Evolutionary conservation across 2,113 vertebrate species (phyloP).

Genomic region (Sebastes schlegelii): DNA sequence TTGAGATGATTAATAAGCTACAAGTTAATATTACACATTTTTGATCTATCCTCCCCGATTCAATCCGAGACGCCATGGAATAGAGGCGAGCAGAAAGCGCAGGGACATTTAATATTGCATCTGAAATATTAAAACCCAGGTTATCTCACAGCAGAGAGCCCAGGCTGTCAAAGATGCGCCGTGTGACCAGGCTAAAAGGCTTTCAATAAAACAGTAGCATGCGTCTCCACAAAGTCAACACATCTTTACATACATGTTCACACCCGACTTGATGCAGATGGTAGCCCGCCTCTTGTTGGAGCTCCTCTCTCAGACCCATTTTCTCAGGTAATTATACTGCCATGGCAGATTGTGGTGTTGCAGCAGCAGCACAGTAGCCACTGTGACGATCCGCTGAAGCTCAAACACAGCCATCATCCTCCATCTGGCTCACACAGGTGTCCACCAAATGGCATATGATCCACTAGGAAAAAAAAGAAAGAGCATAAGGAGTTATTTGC

Average conservation of each 20-base stretch:
- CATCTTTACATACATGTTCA: neutral
- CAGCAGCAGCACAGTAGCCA: neutral
- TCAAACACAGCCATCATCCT: conserved; percentile 39
- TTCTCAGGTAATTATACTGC: neutral
- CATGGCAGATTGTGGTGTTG: neutral
- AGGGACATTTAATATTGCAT: conserved; percentile 81
- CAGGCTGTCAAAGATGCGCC: conserved; percentile 83
- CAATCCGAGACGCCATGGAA: conserved; percentile 76
- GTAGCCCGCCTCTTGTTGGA: neutral
- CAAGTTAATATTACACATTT: neutral
- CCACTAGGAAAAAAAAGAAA: neutral
- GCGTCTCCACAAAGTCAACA: neutral
- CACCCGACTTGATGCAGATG: neutral
- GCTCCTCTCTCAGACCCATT: neutral
- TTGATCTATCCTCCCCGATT: conserved; percentile 73
- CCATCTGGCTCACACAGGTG: conserved; percentile 15
- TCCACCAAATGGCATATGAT: neutral
- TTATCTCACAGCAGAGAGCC: conserved; percentile 68
- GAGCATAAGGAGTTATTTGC: neutral
- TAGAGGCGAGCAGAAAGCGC: conserved; percentile 80
- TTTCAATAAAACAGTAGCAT: neutral
- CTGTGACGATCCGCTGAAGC: neutral
- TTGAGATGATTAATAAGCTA: neutral
- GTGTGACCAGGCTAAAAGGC: neutral
- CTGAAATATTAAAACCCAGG: conserved; percentile 73